Conservation (phyloP, 2,888 invertebrate genomes). For the Carabus problematicus region DNA sequence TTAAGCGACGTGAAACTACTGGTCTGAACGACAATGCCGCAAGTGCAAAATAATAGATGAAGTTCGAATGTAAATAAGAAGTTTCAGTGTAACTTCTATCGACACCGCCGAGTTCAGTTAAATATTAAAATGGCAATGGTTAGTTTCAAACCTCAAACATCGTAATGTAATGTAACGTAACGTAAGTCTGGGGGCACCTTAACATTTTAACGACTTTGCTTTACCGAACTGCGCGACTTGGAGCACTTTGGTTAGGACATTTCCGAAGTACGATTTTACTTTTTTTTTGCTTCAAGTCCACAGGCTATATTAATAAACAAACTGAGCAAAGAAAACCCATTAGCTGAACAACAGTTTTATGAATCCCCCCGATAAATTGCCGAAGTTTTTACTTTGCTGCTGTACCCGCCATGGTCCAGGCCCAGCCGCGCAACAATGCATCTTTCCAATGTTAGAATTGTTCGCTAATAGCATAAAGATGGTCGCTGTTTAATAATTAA, state of each 20-base stretch:
- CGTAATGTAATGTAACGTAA: not conserved
- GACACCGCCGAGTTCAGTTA: not conserved
- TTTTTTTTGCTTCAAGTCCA: too few species aligned
- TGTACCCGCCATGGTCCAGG: constrained; percentile 1
- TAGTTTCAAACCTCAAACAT: constrained; percentile 7
- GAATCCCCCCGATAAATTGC: constrained; percentile 23
- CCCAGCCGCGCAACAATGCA: not conserved
- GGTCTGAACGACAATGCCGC: too few species aligned
- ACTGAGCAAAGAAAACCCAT: constrained; percentile 23
- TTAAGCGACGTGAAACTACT: too few species aligned
- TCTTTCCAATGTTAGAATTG: too few species aligned
- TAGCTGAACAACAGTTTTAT: constrained; percentile 26
- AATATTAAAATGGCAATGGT: constrained; percentile 9
- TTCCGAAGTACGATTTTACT: too few species aligned
- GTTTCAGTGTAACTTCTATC: too few species aligned
- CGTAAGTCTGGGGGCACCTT: not conserved
- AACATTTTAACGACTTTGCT: too few species aligned
- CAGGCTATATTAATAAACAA: constrained; percentile 29
- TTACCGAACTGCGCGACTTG: too few species aligned
- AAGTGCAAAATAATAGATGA: too few species aligned
- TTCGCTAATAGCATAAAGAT: not conserved
- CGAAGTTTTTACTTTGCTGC: constrained; percentile 11
- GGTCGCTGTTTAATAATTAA: constrained; percentile 27
- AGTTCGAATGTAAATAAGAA: too few species aligned
- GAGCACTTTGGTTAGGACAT: too few species aligned